A percentile compares a stretch with the other conserved stretches of the same genome.
Evolutionary conservation across 2,797 vertebrate species (phyloP).

Genomic region (Rhabdomys pumilio): DNA sequence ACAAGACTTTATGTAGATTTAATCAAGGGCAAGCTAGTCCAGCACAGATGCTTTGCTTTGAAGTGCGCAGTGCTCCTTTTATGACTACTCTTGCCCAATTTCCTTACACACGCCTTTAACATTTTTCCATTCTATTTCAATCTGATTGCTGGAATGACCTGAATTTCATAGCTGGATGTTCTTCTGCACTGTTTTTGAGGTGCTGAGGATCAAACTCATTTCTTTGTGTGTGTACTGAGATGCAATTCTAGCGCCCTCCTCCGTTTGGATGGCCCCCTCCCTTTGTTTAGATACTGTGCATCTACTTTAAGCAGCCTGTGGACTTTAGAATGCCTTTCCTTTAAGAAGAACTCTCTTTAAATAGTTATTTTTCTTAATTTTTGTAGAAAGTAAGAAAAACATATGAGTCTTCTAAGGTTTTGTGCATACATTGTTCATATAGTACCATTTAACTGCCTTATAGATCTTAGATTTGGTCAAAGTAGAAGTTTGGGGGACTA

Average conservation of each 20-base stretch:
- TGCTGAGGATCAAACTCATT: not conserved
- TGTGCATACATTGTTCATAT: not conserved
- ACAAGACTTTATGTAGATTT: constrained; percentile 61
- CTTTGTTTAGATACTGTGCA: constrained; percentile 30
- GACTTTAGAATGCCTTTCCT: constrained; percentile 1
- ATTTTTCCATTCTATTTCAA: constrained; percentile 28
- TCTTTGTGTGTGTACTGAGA: not conserved
- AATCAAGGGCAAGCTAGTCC: constrained; percentile 64
- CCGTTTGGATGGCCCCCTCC: not conserved
- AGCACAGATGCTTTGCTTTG: constrained; percentile 54
- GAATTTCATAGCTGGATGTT: constrained; percentile 55
- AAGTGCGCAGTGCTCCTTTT: constrained; percentile 63
- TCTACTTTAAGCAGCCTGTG: not conserved
- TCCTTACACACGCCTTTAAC: constrained; percentile 59
- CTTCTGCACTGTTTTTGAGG: constrained; percentile 5
- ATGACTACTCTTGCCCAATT: constrained; percentile 65
- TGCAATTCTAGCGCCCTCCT: not conserved
- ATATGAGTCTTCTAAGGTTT: constrained; percentile 18
- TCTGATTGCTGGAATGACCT: constrained; percentile 42
- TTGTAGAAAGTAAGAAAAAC: constrained; percentile 39
- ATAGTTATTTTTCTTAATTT: constrained; percentile 43
- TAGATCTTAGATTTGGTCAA: constrained; percentile 38
- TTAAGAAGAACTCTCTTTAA: constrained; percentile 43
- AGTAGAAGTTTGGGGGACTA: constrained; percentile 40
- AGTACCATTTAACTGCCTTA: constrained; percentile 5